Base-by-base conservation (phyloP, 2,888 invertebrate species). In the Leptogaster cylindrica region DNA sequence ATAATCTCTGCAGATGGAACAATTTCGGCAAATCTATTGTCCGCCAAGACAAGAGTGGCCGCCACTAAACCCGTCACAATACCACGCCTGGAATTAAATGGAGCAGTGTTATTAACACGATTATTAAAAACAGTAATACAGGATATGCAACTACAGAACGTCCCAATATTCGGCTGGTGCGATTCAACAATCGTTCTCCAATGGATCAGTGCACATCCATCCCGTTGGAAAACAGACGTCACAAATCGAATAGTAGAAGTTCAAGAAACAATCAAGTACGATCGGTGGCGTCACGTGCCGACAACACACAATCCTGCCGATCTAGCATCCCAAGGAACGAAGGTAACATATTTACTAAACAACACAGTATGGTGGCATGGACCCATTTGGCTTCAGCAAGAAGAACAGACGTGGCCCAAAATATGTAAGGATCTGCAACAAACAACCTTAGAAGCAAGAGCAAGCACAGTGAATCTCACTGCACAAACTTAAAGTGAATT, bases 1-100 rank as follows among this genome's bases (percentile, higher is more conserved):
- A 2, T 33, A 1, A 31, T 8, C n/a, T 5, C 7, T 10, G 5
- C 1, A 2, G 5, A 18, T 10, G 16, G 8, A 4, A 6, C 16
- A 2, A 8, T 6, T 2, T 5, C 2, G 7, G 20, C 33, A 2
- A 8, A 4, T 3, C n/a, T 52, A 5, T 10, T 52, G 1, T 8
- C n/a, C 3, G 52, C 52, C 2, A 52, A 52, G 20, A 33, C 33
- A 2, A 31, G 28, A 18, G 33, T 52, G 2, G 52, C 68, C 12
- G 68, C 67, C 5, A 1, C 58, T 2, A 75, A 73, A 44, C 36
- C 55, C 8, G 52, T 70, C 2, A 69, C 73, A 1, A 65, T 75
- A 18, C 71, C 73, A 3, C 51, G 73, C 6, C 71, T n/a, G n/a
- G n/a, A n/a, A n/a, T n/a, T n/a, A n/a, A n/a, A n/a, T n/a, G n/a